Conservation (phyloP, 2,888 invertebrate species). For the Cerastis leucographa region DNA sequence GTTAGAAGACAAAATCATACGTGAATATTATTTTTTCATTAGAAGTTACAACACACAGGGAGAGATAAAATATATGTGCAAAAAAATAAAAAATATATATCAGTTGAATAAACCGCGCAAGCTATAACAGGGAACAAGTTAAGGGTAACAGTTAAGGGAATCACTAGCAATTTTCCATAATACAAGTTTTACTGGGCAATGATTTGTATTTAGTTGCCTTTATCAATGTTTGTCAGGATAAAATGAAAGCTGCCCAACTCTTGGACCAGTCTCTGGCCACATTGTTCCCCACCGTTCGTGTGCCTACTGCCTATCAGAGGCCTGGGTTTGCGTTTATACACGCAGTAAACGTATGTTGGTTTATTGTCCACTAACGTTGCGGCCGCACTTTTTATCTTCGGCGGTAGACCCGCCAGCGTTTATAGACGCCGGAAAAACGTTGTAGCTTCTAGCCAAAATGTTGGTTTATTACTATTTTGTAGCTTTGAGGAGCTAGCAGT, state of each 20-base stretch:
- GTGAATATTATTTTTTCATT: not conserved
- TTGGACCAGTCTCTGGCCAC: not conserved
- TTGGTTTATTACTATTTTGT: conserved; percentile 37
- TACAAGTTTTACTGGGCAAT: not conserved
- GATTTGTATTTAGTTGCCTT: not conserved
- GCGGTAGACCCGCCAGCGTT: conserved; percentile 45
- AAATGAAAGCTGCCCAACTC: not conserved
- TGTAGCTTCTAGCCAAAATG: conserved; percentile 40
- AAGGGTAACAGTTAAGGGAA: not conserved
- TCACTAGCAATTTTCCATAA: too few species aligned
- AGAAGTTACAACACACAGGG: not conserved
- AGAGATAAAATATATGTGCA: too few species aligned
- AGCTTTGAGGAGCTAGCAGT: not conserved
- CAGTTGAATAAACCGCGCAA: not conserved
- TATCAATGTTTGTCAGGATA: not conserved
- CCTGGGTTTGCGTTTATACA: conserved; percentile 67
- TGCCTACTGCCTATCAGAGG: conserved; percentile 12
- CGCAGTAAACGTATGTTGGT: conserved; percentile 71
- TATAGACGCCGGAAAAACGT: conserved; percentile 54
- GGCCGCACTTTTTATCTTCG: conserved; percentile 68
- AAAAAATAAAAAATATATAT: too few species aligned
- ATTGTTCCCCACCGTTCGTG: not conserved
- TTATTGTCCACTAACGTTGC: conserved; percentile 69
- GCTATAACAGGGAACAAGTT: not conserved
- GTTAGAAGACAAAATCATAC: not conserved